These are phyloP conservation scores for Coenobita brevimanus DNA, from an alignment of 1,140 invertebrate species.

Conservation along the genomic window DNA sequence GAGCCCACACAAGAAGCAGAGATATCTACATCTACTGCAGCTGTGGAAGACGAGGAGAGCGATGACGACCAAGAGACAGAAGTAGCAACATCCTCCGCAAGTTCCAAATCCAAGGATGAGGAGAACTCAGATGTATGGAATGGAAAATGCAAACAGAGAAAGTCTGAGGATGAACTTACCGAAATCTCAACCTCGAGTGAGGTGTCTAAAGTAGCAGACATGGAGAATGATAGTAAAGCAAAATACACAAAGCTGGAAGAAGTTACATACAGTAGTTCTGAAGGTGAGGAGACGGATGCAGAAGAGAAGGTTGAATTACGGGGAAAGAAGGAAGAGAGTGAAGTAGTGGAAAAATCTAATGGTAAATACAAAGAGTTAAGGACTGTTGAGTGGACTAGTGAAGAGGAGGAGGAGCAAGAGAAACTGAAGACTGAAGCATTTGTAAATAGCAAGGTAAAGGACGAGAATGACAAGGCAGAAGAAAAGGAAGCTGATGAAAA, in stretches of 20 bases:
- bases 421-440: background rate
- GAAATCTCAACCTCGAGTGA: no score
- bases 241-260: background rate
- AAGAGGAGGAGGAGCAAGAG: background rate
- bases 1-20: constrained; percentile 32
- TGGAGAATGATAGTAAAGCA: no score
- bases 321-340: background rate
- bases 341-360: background rate
- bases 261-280: background rate
- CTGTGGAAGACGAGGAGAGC: background rate
- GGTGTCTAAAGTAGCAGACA: no score
- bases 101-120: constrained; percentile 12
- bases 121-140: constrained; percentile 19
- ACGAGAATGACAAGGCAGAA: constrained; percentile 5
- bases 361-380: background rate
- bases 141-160: background rate
- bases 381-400: background rate
- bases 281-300: background rate
- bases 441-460: background rate
- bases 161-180: no score
- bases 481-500: background rate
- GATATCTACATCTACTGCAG: constrained; percentile 3
- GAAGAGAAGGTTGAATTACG: background rate
- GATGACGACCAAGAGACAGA: background rate
- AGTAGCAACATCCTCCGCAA: no score